Base-by-base conservation (phyloP, 2,888 invertebrate species). In the Pyrrhia umbra region DNA sequence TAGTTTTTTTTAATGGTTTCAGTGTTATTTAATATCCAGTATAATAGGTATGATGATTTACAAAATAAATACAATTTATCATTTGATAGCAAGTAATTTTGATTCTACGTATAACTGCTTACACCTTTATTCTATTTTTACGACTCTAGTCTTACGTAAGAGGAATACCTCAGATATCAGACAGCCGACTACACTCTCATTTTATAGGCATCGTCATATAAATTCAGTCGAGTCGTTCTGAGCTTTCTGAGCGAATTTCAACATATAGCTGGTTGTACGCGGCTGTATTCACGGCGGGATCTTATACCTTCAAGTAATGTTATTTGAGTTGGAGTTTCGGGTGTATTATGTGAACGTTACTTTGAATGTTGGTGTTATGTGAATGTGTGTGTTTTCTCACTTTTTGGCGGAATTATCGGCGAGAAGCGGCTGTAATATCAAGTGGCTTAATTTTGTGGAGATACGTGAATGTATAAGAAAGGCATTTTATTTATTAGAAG, bases 141-240 rank as follows among this genome's bases (percentile, higher is more conserved):
- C 63, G 77, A 67, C 52, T 55, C 60, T 47, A 74, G 68, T 62
- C 66, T 80, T 79, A 73, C 71, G 70, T 80, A 78, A 82, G 66
- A 64, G 58, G 59, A 70, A 39, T 71, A 54, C 68, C 71, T 64
- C 50, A 67, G 69, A 75, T 75, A 80, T 76, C 79, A 76, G 69
- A 66, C 60, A 70, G 71, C 71, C 77, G 80, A 72, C 80, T 73
- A 80, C 79, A 82, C 66, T 80, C 76, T 75, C 75, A 73, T 80
- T 85, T 85, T 84, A 85, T 82, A 81, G 82, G 76, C 79, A 75
- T 76, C 75, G 68, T 73, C 78, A 74, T 78, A 85, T 84, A 84
- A 82, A 85, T 85, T 84, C 81, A 77, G 75, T 54, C 57, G 69
- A 70, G 45, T 75, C 69, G 66, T 72, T 57, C 67, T 20, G 45